Evolutionary conservation across 2,797 vertebrate genomes (phyloP).

Genomic region (Morus bassanus): DNA sequence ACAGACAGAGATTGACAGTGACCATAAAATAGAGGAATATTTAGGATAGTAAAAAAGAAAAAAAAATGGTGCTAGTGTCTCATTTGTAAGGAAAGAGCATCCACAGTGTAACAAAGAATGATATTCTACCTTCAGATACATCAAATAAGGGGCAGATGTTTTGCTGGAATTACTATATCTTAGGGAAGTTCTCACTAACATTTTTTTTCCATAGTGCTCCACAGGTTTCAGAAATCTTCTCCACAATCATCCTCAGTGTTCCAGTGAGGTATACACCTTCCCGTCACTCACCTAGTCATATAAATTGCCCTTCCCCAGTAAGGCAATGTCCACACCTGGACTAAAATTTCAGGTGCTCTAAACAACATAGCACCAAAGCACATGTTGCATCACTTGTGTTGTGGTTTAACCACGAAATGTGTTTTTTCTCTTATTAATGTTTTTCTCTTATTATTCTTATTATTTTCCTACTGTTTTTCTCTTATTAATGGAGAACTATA

Average conservation of each 20-base stretch:
- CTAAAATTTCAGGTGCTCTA: neutral
- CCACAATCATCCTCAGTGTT: neutral
- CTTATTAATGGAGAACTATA: neutral
- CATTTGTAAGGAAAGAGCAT: neutral
- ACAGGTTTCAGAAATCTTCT: neutral
- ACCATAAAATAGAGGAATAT: neutral
- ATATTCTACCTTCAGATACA: neutral
- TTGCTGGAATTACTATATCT: neutral
- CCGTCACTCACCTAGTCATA: neutral
- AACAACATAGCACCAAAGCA: neutral
- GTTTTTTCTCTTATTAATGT: too few relatives aligned
- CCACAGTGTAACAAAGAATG: neutral
- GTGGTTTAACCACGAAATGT: too few relatives aligned
- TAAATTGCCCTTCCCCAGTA: neutral
- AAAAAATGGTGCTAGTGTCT: neutral
- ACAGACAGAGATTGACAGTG: neutral
- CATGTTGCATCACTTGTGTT: too few relatives aligned
- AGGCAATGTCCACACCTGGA: neutral
- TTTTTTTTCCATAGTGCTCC: neutral
- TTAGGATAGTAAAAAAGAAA: neutral
- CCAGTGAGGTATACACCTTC: neutral
- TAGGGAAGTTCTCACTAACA: neutral
- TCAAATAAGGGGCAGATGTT: neutral
- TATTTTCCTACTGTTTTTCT: too few relatives aligned
- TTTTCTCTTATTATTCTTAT: too few relatives aligned